Conservation (phyloP, 2,888 invertebrate genomes). For the Hypercompe scribonia region DNA sequence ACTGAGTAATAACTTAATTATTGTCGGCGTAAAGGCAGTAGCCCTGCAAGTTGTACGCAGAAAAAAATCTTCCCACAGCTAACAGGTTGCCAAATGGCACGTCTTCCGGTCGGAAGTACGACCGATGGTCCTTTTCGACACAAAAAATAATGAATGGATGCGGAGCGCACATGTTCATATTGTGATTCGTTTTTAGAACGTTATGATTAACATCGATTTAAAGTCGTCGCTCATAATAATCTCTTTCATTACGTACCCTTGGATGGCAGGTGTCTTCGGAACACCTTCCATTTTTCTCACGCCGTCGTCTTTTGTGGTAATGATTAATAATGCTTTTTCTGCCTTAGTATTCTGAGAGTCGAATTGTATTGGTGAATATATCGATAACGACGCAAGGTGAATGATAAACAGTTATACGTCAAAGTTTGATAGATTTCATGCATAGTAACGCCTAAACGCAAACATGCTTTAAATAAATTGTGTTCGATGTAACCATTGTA, state of each 20-base stretch:
- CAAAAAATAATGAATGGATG: slow-evolving; percentile 71
- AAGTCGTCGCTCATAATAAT: slow-evolving; percentile 66
- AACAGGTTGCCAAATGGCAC: slow-evolving; percentile 82
- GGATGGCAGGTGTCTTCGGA: slow-evolving; percentile 70
- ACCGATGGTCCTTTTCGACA: slow-evolving; percentile 76
- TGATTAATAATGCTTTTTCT: slow-evolving; percentile 58
- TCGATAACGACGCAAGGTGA: slow-evolving; percentile 34
- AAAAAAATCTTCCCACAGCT: slow-evolving; percentile 82
- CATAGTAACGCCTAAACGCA: slow-evolving; percentile 24
- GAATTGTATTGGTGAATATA: slow-evolving; percentile 56
- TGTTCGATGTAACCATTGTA: slow-evolving; percentile 25
- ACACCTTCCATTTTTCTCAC: slow-evolving; percentile 79
- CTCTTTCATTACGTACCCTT: slow-evolving; percentile 54
- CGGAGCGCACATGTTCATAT: slow-evolving; percentile 74
- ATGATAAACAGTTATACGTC: slow-evolving; percentile 44
- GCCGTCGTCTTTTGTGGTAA: slow-evolving; percentile 58
- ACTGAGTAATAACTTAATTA: slow-evolving; percentile 58
- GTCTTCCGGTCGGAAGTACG: slow-evolving; percentile 85
- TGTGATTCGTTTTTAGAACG: slow-evolving; percentile 61
- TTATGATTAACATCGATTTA: slow-evolving; percentile 76
- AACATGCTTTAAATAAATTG: slow-evolving; percentile 26
- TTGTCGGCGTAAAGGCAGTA: slow-evolving; percentile 59
- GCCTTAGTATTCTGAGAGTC: slow-evolving; percentile 52
- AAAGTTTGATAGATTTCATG: slow-evolving; percentile 44
- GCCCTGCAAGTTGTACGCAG: slow-evolving; percentile 64